phyloP scores from a whole-genome alignment of 2,888 invertebrate genomes.

The Acheta domesticus region DNA sequence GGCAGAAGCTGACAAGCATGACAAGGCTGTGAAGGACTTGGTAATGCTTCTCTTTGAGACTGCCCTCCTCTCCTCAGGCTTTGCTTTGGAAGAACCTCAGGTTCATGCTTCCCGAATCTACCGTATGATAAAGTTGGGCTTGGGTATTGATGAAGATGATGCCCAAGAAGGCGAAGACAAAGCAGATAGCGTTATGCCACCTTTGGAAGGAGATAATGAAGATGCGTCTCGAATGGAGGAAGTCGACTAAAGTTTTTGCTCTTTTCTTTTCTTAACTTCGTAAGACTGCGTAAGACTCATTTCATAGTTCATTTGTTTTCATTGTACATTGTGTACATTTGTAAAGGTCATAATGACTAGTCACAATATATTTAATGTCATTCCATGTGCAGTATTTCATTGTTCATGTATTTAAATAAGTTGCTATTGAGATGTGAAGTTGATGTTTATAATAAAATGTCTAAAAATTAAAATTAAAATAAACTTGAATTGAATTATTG shows the following conservation, averaged over 20 bases:
- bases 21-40: conserved; percentile 96
- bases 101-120: conserved; percentile 94
- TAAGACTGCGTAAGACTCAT: not conserved
- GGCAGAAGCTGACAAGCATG: conserved; percentile 94
- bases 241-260: conserved; percentile 77
- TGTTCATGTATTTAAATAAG: not conserved
- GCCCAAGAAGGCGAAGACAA: conserved; percentile 67
- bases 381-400: conserved; percentile 23
- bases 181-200: conserved; percentile 70
- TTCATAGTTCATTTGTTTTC: conserved; percentile 21
- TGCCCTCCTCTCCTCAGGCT: conserved; percentile 92
- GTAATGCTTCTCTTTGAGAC: conserved; percentile 96
- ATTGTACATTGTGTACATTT: conserved; percentile 20
- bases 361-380: not conserved
- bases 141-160: conserved; percentile 96
- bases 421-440: not conserved
- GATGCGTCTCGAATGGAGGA: conserved; percentile 99
- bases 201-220: conserved; percentile 82
- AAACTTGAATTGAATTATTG: no score
- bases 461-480: no score
- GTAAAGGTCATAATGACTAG: conserved; percentile 21
- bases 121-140: conserved; percentile 97
- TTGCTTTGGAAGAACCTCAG: conserved; percentile 92
- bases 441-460: not conserved
- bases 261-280: not conserved